These are phyloP conservation scores for Cheilosia grossa DNA, from an alignment of 2,888 invertebrate genomes.

Conservation along the genomic window DNA sequence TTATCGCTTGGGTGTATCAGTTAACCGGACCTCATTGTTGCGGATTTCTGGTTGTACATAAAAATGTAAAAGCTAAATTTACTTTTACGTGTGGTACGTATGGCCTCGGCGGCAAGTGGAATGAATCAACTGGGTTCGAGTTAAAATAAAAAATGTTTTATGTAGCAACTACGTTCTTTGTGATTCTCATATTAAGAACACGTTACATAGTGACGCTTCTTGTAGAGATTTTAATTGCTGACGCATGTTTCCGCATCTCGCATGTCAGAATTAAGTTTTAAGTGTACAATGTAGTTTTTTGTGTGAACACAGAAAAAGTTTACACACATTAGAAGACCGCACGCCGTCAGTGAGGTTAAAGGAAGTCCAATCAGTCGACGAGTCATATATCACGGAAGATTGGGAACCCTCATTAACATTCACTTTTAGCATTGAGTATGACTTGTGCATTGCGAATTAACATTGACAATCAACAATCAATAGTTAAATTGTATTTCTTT, in stretches of 20 bases:
- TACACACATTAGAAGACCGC: not conserved
- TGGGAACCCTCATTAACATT: no score
- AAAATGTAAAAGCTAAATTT: not conserved
- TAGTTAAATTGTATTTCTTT: no score
- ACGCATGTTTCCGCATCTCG: constrained; percentile 14
- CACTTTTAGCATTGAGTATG: no score
- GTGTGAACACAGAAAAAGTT: not conserved
- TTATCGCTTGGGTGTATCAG: not conserved
- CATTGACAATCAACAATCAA: no score
- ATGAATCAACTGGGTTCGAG: constrained; percentile 8
- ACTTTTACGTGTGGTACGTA: not conserved
- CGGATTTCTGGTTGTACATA: constrained; percentile 27
- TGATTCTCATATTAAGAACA: not conserved
- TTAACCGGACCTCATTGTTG: constrained; percentile 12
- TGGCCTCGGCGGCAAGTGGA: constrained; percentile 19
- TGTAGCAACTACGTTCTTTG: not conserved
- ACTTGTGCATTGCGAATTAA: no score
- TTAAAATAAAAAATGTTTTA: not conserved
- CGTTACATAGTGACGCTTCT: not conserved
- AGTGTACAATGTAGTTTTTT: not conserved
- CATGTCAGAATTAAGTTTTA: not conserved
- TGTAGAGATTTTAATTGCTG: constrained; percentile 1
- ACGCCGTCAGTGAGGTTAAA: not conserved
- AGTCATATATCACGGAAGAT: not conserved
- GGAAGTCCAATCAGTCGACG: not conserved